Percentiles rank a stretch among this genome's conserved stretches.
These are phyloP conservation scores for Rhingia rostrata DNA, from an alignment of 2,888 invertebrate genomes.

Conservation along the genomic window DNA sequence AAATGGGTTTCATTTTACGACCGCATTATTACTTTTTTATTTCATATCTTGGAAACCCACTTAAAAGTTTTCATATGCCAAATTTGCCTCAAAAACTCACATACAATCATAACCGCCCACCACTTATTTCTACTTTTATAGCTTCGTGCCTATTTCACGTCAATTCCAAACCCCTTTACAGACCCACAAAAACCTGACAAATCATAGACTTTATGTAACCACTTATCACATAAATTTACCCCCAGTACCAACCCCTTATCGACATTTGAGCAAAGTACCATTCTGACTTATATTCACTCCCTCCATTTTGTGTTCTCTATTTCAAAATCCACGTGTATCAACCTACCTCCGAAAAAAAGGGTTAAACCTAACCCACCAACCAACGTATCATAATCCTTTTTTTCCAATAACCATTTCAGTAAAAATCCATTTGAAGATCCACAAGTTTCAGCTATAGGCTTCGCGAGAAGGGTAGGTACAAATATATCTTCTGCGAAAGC, in stretches of 20 bases:
- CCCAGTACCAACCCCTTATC: conserved; percentile 20
- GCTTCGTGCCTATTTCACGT: too few species aligned
- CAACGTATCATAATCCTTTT: conserved; percentile 38
- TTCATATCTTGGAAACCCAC: too few species aligned
- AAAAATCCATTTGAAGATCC: conserved; percentile 81
- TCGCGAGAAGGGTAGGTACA: not conserved
- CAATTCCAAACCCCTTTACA: too few species aligned
- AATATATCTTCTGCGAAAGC: conserved; percentile 17
- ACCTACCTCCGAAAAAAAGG: not conserved
- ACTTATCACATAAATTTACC: conserved; percentile 53
- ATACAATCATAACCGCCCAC: too few species aligned
- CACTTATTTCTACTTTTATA: too few species aligned
- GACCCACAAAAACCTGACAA: conserved; percentile 77
- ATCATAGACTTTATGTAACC: conserved; percentile 80
- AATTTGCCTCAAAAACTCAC: too few species aligned
- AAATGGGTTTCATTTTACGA: too few species aligned
- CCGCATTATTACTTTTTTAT: too few species aligned
- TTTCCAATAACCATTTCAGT: conserved; percentile 82
- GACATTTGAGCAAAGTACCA: conserved; percentile 63
- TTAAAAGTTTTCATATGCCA: too few species aligned
- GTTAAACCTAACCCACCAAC: not conserved
- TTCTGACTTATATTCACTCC: conserved; percentile 31
- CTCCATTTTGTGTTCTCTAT: not conserved
- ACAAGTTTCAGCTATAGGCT: conserved; percentile 68
- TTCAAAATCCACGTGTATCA: not conserved